Conservation (phyloP, 2,113 vertebrate genomes). For the Vidua macroura region DNA sequence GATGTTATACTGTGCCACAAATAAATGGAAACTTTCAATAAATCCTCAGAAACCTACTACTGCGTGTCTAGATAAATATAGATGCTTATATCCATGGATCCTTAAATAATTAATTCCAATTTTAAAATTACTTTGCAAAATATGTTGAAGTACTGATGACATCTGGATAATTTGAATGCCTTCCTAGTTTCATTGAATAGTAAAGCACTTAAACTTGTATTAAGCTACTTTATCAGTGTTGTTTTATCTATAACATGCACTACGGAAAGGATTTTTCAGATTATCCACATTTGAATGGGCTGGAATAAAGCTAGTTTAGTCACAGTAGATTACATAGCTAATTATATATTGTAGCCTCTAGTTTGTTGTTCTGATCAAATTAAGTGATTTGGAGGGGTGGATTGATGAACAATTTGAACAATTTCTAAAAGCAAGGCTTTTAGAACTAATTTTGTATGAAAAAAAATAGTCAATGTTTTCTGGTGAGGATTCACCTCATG, state of each 20-base stretch:
- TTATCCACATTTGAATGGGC: conserved; percentile 16
- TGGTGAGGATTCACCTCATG: not conserved
- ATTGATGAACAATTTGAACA: not conserved
- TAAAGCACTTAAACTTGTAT: not conserved
- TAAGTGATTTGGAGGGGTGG: not conserved
- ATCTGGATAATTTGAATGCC: not conserved
- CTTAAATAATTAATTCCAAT: not conserved
- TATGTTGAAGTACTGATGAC: not conserved
- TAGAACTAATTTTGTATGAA: not conserved
- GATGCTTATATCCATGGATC: not conserved
- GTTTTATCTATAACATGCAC: conserved; percentile 2
- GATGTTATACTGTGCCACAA: not conserved
- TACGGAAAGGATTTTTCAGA: conserved; percentile 5
- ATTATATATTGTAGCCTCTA: not conserved
- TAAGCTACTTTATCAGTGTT: conserved; percentile 1
- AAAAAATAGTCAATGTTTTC: not conserved
- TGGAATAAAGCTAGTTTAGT: conserved; percentile 32
- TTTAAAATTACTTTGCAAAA: not conserved
- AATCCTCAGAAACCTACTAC: not conserved
- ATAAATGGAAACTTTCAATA: not conserved
- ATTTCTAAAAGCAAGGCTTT: not conserved
- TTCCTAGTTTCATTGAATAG: not conserved
- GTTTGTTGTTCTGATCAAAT: conserved; percentile 28
- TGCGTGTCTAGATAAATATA: not conserved
- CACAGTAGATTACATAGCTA: conserved; percentile 7